Conservation (phyloP, 2,888 invertebrate species). For the Drosophila bunnanda region DNA sequence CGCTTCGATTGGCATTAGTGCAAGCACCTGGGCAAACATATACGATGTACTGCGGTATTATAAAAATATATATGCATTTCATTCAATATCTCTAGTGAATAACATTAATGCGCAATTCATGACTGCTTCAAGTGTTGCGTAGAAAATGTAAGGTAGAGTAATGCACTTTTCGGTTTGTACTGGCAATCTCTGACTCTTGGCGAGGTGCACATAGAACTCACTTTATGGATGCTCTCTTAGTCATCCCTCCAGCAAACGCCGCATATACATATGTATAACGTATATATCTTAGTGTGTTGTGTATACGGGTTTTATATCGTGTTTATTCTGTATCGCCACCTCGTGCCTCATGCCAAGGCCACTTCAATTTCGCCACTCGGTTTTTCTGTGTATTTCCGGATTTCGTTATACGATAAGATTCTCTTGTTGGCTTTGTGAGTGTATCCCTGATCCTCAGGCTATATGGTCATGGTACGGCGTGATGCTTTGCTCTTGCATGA, state of each 20-base stretch:
- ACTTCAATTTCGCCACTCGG: constrained; percentile 54
- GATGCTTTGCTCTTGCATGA: constrained; percentile 12
- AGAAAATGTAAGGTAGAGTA: constrained; percentile 21
- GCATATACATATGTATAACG: constrained; percentile 1
- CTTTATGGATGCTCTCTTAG: constrained; percentile 33
- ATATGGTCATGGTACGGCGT: constrained; percentile 37
- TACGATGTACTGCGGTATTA: constrained; percentile 24
- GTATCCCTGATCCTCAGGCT: constrained; percentile 14
- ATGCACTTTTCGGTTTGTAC: constrained; percentile 49
- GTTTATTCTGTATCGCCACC: constrained; percentile 29
- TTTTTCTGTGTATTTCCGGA: constrained; percentile 61
- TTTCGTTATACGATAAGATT: constrained; percentile 49
- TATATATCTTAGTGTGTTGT: constrained; percentile 12
- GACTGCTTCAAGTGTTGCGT: constrained; percentile 16
- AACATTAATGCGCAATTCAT: constrained; percentile 21
- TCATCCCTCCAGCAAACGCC: constrained; percentile 46
- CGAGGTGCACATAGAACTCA: constrained; percentile 13
- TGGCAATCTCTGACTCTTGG: constrained; percentile 28
- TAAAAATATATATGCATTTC: constrained; percentile 29
- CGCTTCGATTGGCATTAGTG: constrained; percentile 15
- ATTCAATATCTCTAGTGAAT: constrained; percentile 17
- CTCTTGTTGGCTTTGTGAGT: constrained; percentile 20
- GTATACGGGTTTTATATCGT: constrained; percentile 29
- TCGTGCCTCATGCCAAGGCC: constrained; percentile 57
- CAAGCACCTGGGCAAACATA: constrained; percentile 49